Percentiles rank a stretch among this genome's conserved stretches.
Conservation (phyloP, 2,797 vertebrate genomes). For the Karalla daura region DNA sequence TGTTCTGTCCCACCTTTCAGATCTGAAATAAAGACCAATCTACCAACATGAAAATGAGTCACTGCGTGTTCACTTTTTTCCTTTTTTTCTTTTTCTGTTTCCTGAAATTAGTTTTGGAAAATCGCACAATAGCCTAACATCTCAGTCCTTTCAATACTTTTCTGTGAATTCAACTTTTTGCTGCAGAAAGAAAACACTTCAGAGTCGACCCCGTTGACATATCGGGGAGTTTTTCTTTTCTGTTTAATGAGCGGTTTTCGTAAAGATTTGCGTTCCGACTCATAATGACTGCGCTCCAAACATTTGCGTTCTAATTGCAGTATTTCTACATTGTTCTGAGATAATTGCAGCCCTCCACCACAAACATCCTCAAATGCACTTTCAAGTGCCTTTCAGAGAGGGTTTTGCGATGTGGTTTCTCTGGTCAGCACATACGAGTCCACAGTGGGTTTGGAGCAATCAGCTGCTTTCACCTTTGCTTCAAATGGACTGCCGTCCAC, state of each 20-base stretch:
- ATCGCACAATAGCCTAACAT: background rate
- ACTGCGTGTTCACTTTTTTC: conserved; percentile 2
- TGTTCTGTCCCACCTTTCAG: conserved; percentile 8
- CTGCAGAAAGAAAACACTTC: background rate
- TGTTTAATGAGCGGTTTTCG: conserved; percentile 8
- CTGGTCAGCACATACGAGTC: conserved; percentile 5
- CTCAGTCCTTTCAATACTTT: background rate
- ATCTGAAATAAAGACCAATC: conserved; percentile 59
- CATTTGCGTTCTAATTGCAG: conserved; percentile 57
- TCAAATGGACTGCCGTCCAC: background rate
- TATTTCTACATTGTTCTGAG: conserved; percentile 41
- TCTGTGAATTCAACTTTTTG: no score
- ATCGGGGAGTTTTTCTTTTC: conserved; percentile 20
- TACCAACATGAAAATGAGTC: background rate
- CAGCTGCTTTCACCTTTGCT: background rate
- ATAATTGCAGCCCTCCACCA: conserved; percentile 43
- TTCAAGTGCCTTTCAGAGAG: conserved; percentile 8
- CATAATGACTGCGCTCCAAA: conserved; percentile 27
- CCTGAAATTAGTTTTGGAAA: background rate
- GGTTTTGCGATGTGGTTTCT: conserved; percentile 15
- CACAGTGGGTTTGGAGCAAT: background rate
- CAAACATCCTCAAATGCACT: conserved; percentile 15
- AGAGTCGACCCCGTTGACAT: conserved; percentile 4
- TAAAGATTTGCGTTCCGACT: conserved; percentile 13
- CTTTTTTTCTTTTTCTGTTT: background rate